Evolutionary conservation across 2,113 vertebrate species (phyloP), one percentile per base, ranked within the genome.

Genomic region (Psammodynastes pulverulentus): DNA sequence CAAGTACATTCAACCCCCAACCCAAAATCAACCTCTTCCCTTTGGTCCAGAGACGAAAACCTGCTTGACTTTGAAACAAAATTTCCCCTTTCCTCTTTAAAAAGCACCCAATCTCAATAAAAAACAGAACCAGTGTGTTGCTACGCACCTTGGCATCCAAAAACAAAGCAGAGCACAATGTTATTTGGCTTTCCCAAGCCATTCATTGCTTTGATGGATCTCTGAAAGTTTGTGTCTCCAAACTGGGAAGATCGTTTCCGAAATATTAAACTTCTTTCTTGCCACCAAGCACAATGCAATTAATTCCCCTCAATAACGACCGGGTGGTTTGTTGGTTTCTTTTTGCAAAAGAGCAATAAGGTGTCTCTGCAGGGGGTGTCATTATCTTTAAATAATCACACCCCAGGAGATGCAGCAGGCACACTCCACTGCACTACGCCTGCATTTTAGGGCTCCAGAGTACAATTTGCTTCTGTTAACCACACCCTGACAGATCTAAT

Each of bases 301-400:
- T 98, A 96, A 96, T 97, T 97, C 97, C 97, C 96, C 96, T 94
- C 87, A 8, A 95, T 96, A 96, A 97, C 97, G 96, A 97, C 94
- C 94, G 96, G n/a, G n/a, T n/a, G n/a, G n/a, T n/a, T n/a, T n/a
- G n/a, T n/a, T n/a, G n/a, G n/a, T n/a, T n/a, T 97, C 97, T n/a
- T n/a, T 67, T 97, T 96, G 95, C 93, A 94, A 96, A 96, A 95
- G 96, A 96, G 95, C 96, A 96, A 96, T 97, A 96, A 97, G 97
- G 97, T 96, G 96, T 94, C 96, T 97, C 97, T 96, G 96, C 96
- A 94, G 96, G 97, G 95, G 96, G 96, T 88, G 43, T 96, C 96
- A 95, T 97, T 97, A 97, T 93, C 94, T 53, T 95, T 97, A 96
- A 97, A 96, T 97, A 97, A 97, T 97, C 97, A 96, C 97, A 95